Evolutionary conservation across 2,797 vertebrate species (phyloP).

Genomic region (Yasuhikotakia modesta): DNA sequence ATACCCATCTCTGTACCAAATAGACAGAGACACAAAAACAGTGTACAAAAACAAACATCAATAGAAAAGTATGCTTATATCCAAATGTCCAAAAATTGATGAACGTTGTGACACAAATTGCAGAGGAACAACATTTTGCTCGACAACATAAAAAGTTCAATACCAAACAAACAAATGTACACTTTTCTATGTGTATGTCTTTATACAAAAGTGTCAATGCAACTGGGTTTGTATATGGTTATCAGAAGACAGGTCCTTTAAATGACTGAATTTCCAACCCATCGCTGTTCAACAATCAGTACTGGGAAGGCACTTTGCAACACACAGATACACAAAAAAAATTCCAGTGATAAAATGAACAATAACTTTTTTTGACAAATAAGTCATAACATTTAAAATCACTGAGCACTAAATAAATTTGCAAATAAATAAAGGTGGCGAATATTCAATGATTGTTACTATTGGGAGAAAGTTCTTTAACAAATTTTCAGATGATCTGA

Average conservation of each 20-base stretch:
- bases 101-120: constrained; percentile 60
- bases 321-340: constrained; percentile 74
- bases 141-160: constrained; percentile 73
- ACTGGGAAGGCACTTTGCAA: constrained; percentile 87
- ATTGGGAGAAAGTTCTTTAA: not conserved
- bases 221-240: constrained; percentile 73
- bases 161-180: constrained; percentile 79
- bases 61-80: constrained; percentile 86
- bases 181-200: constrained; percentile 72
- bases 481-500: not conserved
- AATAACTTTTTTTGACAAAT: constrained; percentile 11
- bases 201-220: constrained; percentile 82
- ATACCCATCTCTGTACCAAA: constrained; percentile 77
- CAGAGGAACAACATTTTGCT: constrained; percentile 62
- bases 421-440: constrained; percentile 51
- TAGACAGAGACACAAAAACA: constrained; percentile 79
- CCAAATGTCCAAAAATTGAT: constrained; percentile 79
- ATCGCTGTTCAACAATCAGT: constrained; percentile 81
- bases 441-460: constrained; percentile 24
- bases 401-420: constrained; percentile 10
- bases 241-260: constrained; percentile 70
- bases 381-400: constrained; percentile 22
- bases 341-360: constrained; percentile 35
- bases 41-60: constrained; percentile 86
- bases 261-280: constrained; percentile 70